A percentile compares a stretch with the other conserved stretches of the same genome.
Evolutionary conservation across 92 coral and sea anemone species (phyloP).

Genomic region (Diadumene lineata): DNA sequence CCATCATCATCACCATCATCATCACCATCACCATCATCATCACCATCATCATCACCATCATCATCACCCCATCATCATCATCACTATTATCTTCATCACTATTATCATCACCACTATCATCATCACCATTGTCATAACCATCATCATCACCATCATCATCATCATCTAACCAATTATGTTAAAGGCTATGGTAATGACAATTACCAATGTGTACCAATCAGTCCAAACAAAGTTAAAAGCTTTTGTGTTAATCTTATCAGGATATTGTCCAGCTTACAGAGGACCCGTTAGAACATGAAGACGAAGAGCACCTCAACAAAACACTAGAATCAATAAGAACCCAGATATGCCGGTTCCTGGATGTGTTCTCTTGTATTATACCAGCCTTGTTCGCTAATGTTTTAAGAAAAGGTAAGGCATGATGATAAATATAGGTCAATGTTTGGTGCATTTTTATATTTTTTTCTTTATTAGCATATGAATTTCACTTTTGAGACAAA

Average conservation of each 20-base stretch:
- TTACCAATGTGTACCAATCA: no score
- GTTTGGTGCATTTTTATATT: no score
- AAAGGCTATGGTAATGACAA: not conserved
- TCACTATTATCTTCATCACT: not conserved
- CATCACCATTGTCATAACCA: not conserved
- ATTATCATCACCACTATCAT: not conserved
- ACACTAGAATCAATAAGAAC: conserved; percentile 55
- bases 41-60: not conserved
- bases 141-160: not conserved
- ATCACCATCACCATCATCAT: not conserved
- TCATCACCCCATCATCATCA: not conserved
- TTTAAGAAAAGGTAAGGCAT: conserved; percentile 72
- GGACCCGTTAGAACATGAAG: conserved; percentile 42
- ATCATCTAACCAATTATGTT: not conserved
- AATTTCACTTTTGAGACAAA: no score
- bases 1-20: no score
- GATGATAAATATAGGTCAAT: no score
- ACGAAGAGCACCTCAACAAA: conserved; percentile 57
- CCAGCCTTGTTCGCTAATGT: conserved; percentile 84
- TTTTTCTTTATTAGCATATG: no score
- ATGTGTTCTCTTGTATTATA: conserved; percentile 70
- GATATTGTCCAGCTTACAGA: conserved; percentile 68
- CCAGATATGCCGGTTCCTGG: conserved; percentile 66
- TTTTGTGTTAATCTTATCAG: conserved; percentile 18
- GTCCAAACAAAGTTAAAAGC: no score